Evolutionary conservation across 2,888 invertebrate genomes (phyloP).

Genomic region (Plagiodera versicolora): DNA sequence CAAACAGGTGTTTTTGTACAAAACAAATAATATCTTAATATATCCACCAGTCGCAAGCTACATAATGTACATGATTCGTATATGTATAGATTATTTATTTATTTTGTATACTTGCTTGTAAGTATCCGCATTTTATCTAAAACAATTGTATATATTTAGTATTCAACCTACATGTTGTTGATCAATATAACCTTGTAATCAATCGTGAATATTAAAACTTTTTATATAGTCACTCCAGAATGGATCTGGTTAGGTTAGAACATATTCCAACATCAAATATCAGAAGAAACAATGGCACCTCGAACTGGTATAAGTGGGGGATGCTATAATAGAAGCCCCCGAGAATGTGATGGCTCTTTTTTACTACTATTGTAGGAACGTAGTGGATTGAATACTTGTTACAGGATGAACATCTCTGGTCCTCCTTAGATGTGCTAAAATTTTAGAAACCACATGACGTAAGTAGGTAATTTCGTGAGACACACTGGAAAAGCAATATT

Average conservation of each 20-base stretch:
- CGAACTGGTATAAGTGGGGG: slow-evolving; percentile 41
- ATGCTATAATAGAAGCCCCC: slow-evolving; percentile 44
- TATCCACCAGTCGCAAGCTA: slow-evolving; percentile 50
- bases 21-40: slow-evolving; percentile 34
- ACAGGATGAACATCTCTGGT: slow-evolving; percentile 32
- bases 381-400: slow-evolving; percentile 39
- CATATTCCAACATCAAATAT: background rate
- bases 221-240: background rate
- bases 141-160: slow-evolving; percentile 51
- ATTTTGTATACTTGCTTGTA: slow-evolving; percentile 58
- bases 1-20: slow-evolving; percentile 6
- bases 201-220: slow-evolving; percentile 31
- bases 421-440: slow-evolving; percentile 15
- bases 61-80: slow-evolving; percentile 57
- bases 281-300: background rate
- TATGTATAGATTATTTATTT: slow-evolving; percentile 53
- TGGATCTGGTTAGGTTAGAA: background rate
- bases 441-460: slow-evolving; percentile 11
- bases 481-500: slow-evolving; percentile 16
- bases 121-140: slow-evolving; percentile 54
- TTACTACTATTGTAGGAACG: slow-evolving; percentile 41
- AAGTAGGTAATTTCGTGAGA: background rate
- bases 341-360: slow-evolving; percentile 55
- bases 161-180: slow-evolving; percentile 45
- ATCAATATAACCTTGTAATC: slow-evolving; percentile 46